Base-by-base conservation (phyloP, 1,140 invertebrate genomes). In the Hyphantria cunea region DNA sequence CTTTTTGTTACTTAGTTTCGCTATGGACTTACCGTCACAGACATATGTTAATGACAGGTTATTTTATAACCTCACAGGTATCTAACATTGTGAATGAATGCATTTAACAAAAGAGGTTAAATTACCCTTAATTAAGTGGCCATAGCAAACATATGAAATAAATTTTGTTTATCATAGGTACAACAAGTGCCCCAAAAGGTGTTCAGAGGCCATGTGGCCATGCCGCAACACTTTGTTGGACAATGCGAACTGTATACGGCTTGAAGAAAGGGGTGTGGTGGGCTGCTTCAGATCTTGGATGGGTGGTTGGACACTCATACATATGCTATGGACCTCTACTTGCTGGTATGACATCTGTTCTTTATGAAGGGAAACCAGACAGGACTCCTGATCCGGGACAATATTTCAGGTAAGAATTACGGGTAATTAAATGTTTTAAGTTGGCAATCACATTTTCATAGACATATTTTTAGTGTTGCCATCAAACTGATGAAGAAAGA, bases 331-430 rank as follows among this genome's bases (percentile, higher is more conserved):
- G 94, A 2, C 97, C 98, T 0, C 89, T 99, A 0, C 82, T 97
- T 0, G 94, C 95, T 67, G 95, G 97, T 0, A 92, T 95, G 33
- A 98, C 97, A 0, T 96, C 96, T 67, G 92, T 99, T 0, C 93
- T 99, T 90, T 99, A 97, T 88, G 98, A 99, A 90, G 98, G 98
- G 0, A 99, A 98, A 80, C 97, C 97, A 0, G 97, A 98, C 71
- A 94, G 97, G 54, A 98, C 97, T 0, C 97, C 97, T 0, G 95
- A 98, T 91, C 94, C 97, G 4, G 95, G 95, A 25, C 96, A 97
- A 78, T 98, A 97, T 90, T 98, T 97, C 80, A 94, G 95, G 95
- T 95, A 76, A 69, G 41, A 6, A 11, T 25, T 25, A 5, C 17
- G 1, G 5, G 17, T 25, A 25, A 3, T 25, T 25, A 25, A 25